Evolutionary conservation across 2,888 invertebrate genomes (phyloP), one percentile per base, ranked within the genome.

Genomic region (Plebejus anna): DNA sequence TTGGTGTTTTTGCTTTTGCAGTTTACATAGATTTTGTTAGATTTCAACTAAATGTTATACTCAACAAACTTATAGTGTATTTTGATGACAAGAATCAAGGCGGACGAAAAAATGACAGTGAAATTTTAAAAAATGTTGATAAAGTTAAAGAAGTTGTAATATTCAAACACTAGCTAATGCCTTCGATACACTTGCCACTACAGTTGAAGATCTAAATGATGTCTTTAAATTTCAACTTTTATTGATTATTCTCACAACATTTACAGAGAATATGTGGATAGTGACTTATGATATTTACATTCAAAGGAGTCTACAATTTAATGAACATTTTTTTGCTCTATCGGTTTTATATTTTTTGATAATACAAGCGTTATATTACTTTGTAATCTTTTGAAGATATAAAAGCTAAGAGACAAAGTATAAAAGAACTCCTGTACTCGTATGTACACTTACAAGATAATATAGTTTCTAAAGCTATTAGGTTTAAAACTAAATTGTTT

Each of bases 161-260:
- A 59, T 59, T 59, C 7, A 59, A n/a, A 59, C 59, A 7, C 59
- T 59, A 22, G 59, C 22, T 0, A n/a, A 59, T 22, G 22, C 22
- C 22, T 22, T 22, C 7, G 59, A 59, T 59, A 59, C 22, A 59
- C 22, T 59, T 22, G 22, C 59, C 22, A 7, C 2, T 59, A 22
- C 22, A 22, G 22, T 59, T 59, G 22, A 59, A 59, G 22, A 59
- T 3, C 3, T 59, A n/a, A 59, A 59, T 59, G 1, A 59, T 22
- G 22, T 59, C 3, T 59, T 59, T 22, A 59, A 59, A 2, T 59
- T 22, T n/a, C 59, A 59, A 59, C 7, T 59, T 22, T 59, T 22
- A 22, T 22, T 59, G 59, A 59, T 59, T 59, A 59, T 59, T 59
- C 22, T 59, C 6, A 59, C 59, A 59, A 59, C 59, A 59, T 59